A percentile compares a stretch with the other conserved stretches of the same genome.
Conservation (phyloP, 2,113 vertebrate species). For the Erythrocercus mccallii region DNA sequence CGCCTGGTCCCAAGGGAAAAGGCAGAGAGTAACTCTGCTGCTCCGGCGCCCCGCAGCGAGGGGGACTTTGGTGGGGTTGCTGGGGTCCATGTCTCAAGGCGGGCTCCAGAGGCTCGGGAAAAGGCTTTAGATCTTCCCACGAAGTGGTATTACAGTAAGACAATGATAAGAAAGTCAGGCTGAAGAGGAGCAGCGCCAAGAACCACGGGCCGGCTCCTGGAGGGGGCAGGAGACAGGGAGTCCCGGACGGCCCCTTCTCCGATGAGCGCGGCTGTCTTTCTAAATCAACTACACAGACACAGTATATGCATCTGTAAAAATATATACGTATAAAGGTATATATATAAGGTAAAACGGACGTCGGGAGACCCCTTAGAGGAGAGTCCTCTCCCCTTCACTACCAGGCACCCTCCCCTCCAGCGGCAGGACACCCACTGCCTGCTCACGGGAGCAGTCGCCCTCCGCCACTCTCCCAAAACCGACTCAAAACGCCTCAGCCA, state of each 20-base stretch:
- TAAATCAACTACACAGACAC: neutral
- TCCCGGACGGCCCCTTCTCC: no score
- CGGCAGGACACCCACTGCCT: neutral
- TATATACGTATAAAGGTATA: no score
- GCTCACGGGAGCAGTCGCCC: neutral
- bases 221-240: no score
- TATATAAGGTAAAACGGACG: neutral
- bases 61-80: rapidly evolving
- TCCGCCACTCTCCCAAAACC: neutral
- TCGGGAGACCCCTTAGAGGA: neutral
- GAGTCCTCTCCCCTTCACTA: no score
- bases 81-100: neutral
- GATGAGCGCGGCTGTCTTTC: rapidly evolving
- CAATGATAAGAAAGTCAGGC: neutral
- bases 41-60: neutral
- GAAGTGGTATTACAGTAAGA: neutral
- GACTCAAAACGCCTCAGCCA: neutral
- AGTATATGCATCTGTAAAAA: neutral
- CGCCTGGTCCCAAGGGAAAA: neutral
- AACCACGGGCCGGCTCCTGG: rapidly evolving
- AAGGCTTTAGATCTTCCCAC: neutral
- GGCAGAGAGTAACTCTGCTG: neutral
- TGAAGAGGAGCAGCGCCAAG: rapidly evolving
- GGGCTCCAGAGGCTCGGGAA: neutral
- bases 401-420: neutral